Conservation (phyloP, 2,113 vertebrate species). For the Hypocryptadius cinnamomeus region DNA sequence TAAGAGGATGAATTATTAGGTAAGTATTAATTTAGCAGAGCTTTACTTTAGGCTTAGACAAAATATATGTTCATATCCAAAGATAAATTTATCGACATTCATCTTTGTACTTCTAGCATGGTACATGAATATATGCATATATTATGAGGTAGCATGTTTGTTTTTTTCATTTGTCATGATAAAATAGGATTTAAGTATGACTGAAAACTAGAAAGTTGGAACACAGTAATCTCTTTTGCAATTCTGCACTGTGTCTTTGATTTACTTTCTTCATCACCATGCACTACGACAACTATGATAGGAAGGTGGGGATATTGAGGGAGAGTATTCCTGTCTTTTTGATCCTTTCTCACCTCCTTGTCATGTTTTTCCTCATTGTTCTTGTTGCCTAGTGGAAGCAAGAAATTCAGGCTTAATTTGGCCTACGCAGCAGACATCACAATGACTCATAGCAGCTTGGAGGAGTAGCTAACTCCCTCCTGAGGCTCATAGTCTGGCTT, state of each 20-base stretch:
- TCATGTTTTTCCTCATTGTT: neutral
- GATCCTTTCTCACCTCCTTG: constrained; percentile 25
- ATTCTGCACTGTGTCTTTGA: neutral
- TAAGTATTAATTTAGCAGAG: neutral
- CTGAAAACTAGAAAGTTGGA: neutral
- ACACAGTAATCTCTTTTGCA: neutral
- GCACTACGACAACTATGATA: neutral
- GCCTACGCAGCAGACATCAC: constrained; percentile 6
- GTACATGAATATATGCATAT: neutral
- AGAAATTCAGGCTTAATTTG: constrained; percentile 59
- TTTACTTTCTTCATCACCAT: neutral
- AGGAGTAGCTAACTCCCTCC: constrained; percentile 14
- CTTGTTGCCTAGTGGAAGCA: constrained; percentile 34
- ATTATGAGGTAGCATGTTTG: neutral
- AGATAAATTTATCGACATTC: neutral
- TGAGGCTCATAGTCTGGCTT: constrained; percentile 7
- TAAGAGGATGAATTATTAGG: neutral
- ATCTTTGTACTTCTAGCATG: neutral
- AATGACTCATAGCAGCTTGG: constrained; percentile 36
- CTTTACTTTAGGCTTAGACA: neutral
- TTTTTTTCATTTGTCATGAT: neutral
- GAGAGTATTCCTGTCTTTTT: constrained; percentile 9
- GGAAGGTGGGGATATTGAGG: neutral
- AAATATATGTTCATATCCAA: neutral
- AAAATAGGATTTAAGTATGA: neutral